Percentiles rank a stretch among this genome's conserved stretches.
Evolutionary conservation across 2,113 vertebrate species (phyloP).

Genomic region (Cyprinodon variegatus): DNA sequence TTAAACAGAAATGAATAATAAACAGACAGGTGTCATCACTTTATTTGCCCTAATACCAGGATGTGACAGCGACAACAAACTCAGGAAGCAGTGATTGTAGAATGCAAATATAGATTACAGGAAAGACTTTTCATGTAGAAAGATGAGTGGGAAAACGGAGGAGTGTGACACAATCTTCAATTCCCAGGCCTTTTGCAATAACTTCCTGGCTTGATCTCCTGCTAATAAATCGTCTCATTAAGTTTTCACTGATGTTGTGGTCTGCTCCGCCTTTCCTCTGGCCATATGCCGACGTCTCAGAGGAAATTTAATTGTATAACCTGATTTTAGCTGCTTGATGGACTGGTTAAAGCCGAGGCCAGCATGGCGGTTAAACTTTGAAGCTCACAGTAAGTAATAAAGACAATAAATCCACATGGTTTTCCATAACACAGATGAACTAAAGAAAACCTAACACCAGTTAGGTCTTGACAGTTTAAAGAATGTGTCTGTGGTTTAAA

Average conservation of each 20-base stretch:
- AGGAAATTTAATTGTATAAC: conserved; percentile 28
- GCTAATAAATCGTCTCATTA: conserved; percentile 38
- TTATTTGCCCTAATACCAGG: neutral
- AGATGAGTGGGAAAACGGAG: conserved; percentile 8
- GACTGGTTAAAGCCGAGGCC: conserved; percentile 43
- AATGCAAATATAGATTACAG: conserved; percentile 9
- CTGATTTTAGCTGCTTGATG: conserved; percentile 47
- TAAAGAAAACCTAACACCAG: conserved; percentile 24
- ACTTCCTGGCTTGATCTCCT: conserved; percentile 13
- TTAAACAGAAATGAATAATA: conserved; percentile 16
- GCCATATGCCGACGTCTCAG: conserved; percentile 22
- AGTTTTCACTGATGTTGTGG: conserved; percentile 19
- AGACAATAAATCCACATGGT: conserved; percentile 11
- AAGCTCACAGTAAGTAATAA: conserved; percentile 46
- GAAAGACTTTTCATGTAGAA: conserved; percentile 16
- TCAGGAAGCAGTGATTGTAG: neutral
- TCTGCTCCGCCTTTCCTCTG: conserved; percentile 18
- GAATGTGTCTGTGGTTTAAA: neutral
- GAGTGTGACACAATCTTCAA: conserved; percentile 2
- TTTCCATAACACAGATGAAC: conserved; percentile 10
- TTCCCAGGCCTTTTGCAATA: conserved; percentile 15
- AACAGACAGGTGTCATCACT: neutral
- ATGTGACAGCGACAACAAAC: conserved; percentile 13
- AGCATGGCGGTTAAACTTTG: conserved; percentile 28
- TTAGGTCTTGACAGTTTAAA: conserved; percentile 23